Conservation (phyloP, 1,140 invertebrate species). For the Drosophila trapezifrons region DNA sequence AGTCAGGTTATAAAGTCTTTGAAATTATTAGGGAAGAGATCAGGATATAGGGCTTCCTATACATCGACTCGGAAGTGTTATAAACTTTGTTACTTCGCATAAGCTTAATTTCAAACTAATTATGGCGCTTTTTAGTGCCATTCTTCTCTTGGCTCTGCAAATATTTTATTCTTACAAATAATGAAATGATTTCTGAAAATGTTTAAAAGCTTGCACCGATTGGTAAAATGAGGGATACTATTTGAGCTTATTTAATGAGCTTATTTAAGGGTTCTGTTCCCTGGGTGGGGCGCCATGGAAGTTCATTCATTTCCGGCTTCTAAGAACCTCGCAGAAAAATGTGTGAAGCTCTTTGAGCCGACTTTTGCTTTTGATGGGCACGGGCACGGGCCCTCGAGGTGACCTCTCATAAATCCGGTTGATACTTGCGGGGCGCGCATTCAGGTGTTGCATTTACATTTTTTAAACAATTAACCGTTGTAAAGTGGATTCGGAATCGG, state of each 20-base stretch:
- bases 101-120: neutral
- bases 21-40: too few species aligned
- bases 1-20: too few species aligned
- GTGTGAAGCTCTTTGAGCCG: slow-evolving; percentile 1
- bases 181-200: neutral
- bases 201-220: neutral
- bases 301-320: neutral
- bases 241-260: neutral
- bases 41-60: too few species aligned
- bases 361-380: slow-evolving; percentile 6
- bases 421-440: slow-evolving; percentile 25
- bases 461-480: slow-evolving; percentile 60
- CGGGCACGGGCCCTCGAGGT: neutral
- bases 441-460: slow-evolving; percentile 50
- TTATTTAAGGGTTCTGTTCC: too few species aligned
- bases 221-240: neutral
- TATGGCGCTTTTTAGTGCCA: neutral
- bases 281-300: neutral
- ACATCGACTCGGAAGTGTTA: too few species aligned
- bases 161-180: neutral
- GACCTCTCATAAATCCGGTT: slow-evolving; percentile 53
- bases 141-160: neutral
- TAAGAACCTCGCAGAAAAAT: slow-evolving; percentile 11
- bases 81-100: too few species aligned
- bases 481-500: slow-evolving; percentile 21